Percentiles rank a stretch among this genome's conserved stretches.
phyloP scores from a whole-genome alignment of 2,797 vertebrate species.

The Brachymystax lenok region DNA sequence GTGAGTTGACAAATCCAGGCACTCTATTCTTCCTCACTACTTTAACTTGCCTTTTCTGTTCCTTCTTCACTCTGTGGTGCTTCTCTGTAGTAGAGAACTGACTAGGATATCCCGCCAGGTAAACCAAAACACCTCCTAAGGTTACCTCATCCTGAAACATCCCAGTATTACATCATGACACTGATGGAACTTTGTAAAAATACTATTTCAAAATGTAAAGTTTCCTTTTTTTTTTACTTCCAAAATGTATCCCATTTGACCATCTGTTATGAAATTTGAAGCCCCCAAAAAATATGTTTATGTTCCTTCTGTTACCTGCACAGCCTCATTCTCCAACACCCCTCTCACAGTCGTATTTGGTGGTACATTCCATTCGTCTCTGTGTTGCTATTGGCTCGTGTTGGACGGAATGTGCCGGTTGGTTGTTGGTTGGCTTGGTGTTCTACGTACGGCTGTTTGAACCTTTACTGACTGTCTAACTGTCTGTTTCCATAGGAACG shows the following conservation, averaged over 20 bases:
- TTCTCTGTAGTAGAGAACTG: constrained; percentile 98
- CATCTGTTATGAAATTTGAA: constrained; percentile 77
- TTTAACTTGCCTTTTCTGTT: constrained; percentile 95
- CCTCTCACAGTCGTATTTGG: constrained; percentile 78
- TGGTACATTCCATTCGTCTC: constrained; percentile 87
- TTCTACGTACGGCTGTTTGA: constrained; percentile 34
- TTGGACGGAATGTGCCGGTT: constrained; percentile 38
- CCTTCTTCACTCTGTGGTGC: constrained; percentile 91
- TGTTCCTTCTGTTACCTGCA: constrained; percentile 63
- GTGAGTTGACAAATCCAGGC: constrained; percentile 43
- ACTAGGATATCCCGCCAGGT: constrained; percentile 97
- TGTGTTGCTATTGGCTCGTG: constrained; percentile 73
- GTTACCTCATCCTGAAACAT: constrained; percentile 87
- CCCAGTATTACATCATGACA: constrained; percentile 84
- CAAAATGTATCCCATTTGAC: constrained; percentile 75
- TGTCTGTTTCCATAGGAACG: constrained; percentile 66
- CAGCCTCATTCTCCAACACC: constrained; percentile 81
- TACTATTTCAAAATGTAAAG: constrained; percentile 63
- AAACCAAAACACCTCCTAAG: constrained; percentile 83
- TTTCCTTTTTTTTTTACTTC: constrained; percentile 60
- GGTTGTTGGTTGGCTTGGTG: constrained; percentile 56
- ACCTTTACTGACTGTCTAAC: constrained; percentile 27
- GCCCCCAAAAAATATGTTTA: constrained; percentile 52
- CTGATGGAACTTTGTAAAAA: constrained; percentile 66
- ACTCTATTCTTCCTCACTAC: constrained; percentile 61